These are phyloP conservation scores for Nomada fabriciana DNA, from an alignment of 2,888 invertebrate genomes.

Conservation along the genomic window DNA sequence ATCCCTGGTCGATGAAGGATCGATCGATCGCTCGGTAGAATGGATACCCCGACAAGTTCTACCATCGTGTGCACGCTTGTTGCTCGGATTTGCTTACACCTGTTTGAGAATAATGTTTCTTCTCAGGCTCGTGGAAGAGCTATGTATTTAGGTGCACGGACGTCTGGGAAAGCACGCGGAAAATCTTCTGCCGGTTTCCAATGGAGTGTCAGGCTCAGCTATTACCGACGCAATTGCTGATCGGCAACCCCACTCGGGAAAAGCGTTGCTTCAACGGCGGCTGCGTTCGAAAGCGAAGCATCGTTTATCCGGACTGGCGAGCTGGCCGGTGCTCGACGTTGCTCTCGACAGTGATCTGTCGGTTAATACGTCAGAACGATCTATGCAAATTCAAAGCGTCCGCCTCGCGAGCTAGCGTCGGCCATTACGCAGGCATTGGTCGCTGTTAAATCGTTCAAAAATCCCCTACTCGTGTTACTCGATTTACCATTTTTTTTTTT, in stretches of 20 bases:
- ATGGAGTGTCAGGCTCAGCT: neutral
- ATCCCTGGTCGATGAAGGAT: conserved; percentile 5
- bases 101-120: too few species aligned
- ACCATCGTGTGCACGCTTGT: neutral
- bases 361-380: conserved; percentile 52
- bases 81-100: neutral
- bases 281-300: conserved; percentile 29
- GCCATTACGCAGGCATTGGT: conserved; percentile 33
- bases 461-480: neutral
- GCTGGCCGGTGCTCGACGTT: conserved; percentile 26
- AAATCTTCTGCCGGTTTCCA: neutral
- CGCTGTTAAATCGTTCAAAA: conserved; percentile 39
- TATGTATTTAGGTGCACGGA: too few species aligned
- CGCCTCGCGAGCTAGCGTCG: conserved; percentile 20
- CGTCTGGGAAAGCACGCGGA: neutral
- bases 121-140: too few species aligned
- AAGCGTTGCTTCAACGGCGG: neutral
- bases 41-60: conserved; percentile 1
- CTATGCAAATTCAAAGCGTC: conserved; percentile 50
- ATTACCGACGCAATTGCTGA: conserved; percentile 3
- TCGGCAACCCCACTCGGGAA: neutral
- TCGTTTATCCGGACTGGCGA: conserved; percentile 27
- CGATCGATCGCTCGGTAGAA: neutral
- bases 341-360: conserved; percentile 41
- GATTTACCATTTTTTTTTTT: too few species aligned